Evolutionary conservation across 2,113 vertebrate species (phyloP).

Genomic region (Zosterops pallidus): DNA sequence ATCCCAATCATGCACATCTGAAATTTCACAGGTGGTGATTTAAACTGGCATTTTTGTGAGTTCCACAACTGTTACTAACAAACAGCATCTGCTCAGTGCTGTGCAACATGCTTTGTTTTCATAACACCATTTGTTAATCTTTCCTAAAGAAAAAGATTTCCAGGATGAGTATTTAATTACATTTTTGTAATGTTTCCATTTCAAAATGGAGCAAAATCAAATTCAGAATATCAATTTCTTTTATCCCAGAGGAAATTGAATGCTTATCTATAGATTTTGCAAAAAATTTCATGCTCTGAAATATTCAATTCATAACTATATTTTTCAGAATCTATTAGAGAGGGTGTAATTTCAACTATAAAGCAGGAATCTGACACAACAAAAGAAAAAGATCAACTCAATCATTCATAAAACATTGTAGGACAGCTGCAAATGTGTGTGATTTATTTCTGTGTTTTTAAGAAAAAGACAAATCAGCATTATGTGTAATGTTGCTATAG

Average conservation of each 20-base stretch:
- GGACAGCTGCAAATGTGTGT: neutral
- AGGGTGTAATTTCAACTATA: neutral
- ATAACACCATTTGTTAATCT: neutral
- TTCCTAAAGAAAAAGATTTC: neutral
- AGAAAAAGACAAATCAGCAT: neutral
- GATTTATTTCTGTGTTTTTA: neutral
- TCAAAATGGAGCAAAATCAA: neutral
- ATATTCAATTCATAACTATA: neutral
- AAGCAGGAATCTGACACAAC: neutral
- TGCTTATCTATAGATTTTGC: neutral
- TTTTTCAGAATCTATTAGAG: neutral
- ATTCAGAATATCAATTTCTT: neutral
- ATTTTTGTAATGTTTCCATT: neutral
- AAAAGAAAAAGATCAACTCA: neutral
- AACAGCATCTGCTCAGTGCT: neutral
- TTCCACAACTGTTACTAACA: neutral
- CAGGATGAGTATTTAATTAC: neutral
- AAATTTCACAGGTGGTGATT: neutral
- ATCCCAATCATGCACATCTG: neutral
- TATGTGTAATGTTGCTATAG: neutral
- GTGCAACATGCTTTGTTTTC: neutral
- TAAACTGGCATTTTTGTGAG: slow-evolving; percentile 4
- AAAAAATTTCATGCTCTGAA: neutral
- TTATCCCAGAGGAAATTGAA: neutral
- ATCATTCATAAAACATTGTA: neutral